A percentile compares a stretch with the other conserved stretches of the same genome.
These are phyloP conservation scores for Polyommatus icarus DNA, from an alignment of 2,888 invertebrate species.

Conservation along the genomic window DNA sequence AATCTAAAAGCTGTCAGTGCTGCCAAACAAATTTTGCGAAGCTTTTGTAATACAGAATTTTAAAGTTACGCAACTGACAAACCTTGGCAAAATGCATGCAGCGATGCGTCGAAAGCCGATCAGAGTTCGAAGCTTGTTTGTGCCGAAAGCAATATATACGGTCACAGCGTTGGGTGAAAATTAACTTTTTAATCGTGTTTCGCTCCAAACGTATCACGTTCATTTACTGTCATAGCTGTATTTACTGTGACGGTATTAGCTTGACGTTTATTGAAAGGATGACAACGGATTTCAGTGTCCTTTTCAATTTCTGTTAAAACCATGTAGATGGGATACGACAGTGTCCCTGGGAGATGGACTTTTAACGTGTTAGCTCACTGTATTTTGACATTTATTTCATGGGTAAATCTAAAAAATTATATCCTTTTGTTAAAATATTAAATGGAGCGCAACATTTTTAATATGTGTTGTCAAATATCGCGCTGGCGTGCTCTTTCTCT, in stretches of 20 bases:
- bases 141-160: constrained; percentile 39
- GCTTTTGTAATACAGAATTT: constrained; percentile 8
- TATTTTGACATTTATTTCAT: too few species aligned
- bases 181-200: constrained; percentile 60
- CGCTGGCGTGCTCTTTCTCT: too few species aligned
- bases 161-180: constrained; percentile 40
- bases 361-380: background rate
- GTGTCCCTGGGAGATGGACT: background rate
- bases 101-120: constrained; percentile 39
- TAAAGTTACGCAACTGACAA: constrained; percentile 27
- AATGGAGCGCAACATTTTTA: too few species aligned
- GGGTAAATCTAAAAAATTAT: too few species aligned
- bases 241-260: constrained; percentile 22
- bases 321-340: background rate
- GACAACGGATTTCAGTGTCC: background rate
- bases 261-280: constrained; percentile 15
- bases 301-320: background rate
- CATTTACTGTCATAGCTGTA: constrained; percentile 35
- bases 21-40: constrained; percentile 24
- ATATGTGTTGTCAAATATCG: too few species aligned
- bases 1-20: constrained; percentile 17
- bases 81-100: constrained; percentile 32
- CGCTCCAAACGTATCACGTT: constrained; percentile 38
- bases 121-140: constrained; percentile 38
- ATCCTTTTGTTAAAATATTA: too few species aligned